Conservation (phyloP, 2,888 invertebrate genomes). For the Apodemia hepburni region DNA sequence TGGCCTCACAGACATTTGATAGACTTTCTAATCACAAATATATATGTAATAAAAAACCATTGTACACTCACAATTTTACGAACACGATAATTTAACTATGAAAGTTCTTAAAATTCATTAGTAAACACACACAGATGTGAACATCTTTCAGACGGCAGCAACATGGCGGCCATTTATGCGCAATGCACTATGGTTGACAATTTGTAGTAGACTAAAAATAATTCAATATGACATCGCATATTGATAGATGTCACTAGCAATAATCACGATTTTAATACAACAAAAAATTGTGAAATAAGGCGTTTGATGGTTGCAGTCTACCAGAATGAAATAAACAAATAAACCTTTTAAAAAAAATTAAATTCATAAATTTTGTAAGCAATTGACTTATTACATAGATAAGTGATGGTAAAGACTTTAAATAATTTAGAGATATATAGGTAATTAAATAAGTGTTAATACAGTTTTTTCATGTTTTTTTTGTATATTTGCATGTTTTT, state of each 20-base stretch:
- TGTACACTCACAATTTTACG: conserved; percentile 79
- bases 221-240: conserved; percentile 37
- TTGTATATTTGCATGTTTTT: not conserved
- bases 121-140: conserved; percentile 80
- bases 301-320: not conserved
- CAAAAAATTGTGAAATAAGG: no score
- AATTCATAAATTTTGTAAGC: no score
- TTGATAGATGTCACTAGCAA: conserved; percentile 46
- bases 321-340: not conserved
- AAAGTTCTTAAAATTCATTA: conserved; percentile 77
- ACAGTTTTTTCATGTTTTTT: not conserved
- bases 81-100: conserved; percentile 73
- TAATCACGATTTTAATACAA: not conserved
- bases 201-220: conserved; percentile 71
- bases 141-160: conserved; percentile 81
- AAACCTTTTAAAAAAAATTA: no score
- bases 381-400: no score
- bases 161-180: conserved; percentile 82
- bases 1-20: conserved; percentile 78
- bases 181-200: conserved; percentile 81
- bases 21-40: conserved; percentile 71
- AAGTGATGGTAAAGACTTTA: no score
- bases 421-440: not conserved
- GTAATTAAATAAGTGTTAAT: not conserved
- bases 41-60: conserved; percentile 74